Evolutionary conservation across 2,113 vertebrate genomes (phyloP).

Genomic region (Thomomys bottae): DNA sequence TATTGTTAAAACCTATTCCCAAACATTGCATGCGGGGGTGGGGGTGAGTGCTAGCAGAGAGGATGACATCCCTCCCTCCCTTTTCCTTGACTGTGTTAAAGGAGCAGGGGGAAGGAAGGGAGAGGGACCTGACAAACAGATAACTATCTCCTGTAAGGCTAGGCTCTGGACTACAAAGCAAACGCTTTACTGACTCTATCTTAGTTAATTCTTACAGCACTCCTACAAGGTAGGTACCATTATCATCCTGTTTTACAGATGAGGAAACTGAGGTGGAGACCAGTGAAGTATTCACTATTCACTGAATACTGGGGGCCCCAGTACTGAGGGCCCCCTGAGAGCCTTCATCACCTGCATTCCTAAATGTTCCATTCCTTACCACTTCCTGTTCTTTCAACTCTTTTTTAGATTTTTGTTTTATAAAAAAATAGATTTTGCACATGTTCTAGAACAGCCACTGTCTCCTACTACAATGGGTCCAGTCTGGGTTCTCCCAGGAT

Average conservation of each 20-base stretch:
- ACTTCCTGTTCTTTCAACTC: conserved; percentile 27
- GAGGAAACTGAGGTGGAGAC: neutral
- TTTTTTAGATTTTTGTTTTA: conserved; percentile 68
- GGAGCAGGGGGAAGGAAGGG: neutral
- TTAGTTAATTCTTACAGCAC: neutral
- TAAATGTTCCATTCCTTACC: neutral
- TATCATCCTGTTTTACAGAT: neutral
- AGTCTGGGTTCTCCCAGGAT: conserved; percentile 3
- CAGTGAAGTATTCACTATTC: neutral
- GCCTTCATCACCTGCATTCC: neutral
- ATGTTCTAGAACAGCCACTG: neutral
- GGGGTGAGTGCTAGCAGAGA: neutral
- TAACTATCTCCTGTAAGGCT: neutral
- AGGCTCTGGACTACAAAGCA: neutral
- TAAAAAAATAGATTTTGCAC: conserved; percentile 55
- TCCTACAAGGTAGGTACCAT: conserved; percentile 24
- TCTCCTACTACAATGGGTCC: neutral
- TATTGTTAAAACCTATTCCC: conserved; percentile 67
- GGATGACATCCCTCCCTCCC: neutral
- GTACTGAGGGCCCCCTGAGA: neutral
- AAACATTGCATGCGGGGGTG: neutral
- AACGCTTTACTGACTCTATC: neutral
- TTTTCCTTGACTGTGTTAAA: neutral
- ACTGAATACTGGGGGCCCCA: too few species aligned
- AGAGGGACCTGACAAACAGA: neutral